Percentiles rank a stretch among this genome's conserved stretches.
Evolutionary conservation across 92 coral and sea anemone species (phyloP).

Genomic region (Galaxea fascicularis): DNA sequence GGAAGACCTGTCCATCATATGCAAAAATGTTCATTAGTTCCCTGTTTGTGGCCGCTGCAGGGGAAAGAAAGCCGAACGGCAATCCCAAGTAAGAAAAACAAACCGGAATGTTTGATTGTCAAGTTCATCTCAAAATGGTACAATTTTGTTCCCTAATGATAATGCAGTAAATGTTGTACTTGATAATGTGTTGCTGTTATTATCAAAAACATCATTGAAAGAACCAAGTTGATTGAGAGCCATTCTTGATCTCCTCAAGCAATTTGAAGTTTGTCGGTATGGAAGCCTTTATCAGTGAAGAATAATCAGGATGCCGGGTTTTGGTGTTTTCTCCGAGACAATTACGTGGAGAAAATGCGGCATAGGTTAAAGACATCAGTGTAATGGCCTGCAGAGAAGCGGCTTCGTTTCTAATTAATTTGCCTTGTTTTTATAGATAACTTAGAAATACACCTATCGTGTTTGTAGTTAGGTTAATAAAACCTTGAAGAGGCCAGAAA

Average conservation of each 20-base stretch:
- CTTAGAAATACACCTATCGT: no score
- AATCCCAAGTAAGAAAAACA: background rate
- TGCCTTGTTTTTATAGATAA: no score
- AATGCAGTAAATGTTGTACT: no score
- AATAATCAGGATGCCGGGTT: no score
- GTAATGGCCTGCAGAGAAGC: slow-evolving; percentile 10
- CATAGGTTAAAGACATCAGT: slow-evolving; percentile 13
- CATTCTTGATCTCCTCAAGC: background rate
- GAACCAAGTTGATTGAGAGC: background rate
- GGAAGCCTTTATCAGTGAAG: no score
- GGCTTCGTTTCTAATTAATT: background rate
- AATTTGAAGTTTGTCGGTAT: background rate
- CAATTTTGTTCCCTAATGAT: no score
- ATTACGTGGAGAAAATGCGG: no score
- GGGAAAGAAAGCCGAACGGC: background rate
- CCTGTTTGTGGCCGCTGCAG: background rate
- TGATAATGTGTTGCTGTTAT: background rate
- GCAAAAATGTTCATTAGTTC: background rate
- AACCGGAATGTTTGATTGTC: no score
- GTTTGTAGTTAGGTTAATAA: no score
- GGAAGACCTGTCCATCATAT: background rate
- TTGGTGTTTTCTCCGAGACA: background rate
- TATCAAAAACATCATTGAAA: background rate
- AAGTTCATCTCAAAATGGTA: background rate
- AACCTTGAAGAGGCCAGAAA: no score